phyloP scores from a whole-genome alignment of 1,140 invertebrate species.

The Oryzaephilus surinamensis region DNA sequence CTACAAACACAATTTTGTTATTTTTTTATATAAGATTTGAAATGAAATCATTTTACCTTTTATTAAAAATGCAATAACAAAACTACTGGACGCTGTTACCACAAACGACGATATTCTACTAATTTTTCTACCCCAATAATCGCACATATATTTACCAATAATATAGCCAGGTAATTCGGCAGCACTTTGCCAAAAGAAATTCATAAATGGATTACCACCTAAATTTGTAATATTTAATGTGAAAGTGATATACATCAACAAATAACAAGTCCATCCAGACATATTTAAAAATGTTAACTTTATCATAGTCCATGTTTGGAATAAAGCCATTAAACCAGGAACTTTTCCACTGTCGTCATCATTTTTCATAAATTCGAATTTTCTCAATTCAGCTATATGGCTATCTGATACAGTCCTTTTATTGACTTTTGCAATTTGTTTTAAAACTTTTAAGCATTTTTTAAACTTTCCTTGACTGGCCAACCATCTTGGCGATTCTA shows the following conservation, averaged over 20 bases:
- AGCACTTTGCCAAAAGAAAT: constrained; percentile 51
- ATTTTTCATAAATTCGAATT: constrained; percentile 48
- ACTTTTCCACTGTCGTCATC: constrained; percentile 42
- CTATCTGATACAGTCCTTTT: constrained; percentile 38
- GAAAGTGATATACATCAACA: constrained; percentile 45
- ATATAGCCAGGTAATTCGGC: constrained; percentile 49
- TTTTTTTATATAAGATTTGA: neutral
- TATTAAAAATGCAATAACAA: constrained; percentile 3
- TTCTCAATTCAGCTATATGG: constrained; percentile 37
- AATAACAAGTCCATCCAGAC: constrained; percentile 5
- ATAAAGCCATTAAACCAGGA: constrained; percentile 45
- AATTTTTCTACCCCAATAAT: constrained; percentile 19
- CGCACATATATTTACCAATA: constrained; percentile 31
- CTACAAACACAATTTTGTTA: no score
- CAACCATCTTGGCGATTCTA: constrained; percentile 56
- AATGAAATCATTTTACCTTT: constrained; percentile 2
- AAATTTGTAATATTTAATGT: constrained; percentile 50
- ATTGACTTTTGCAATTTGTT: constrained; percentile 54
- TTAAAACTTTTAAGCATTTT: constrained; percentile 45
- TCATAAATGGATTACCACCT: constrained; percentile 56
- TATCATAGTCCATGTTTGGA: constrained; percentile 38
- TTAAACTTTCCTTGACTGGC: constrained; percentile 46
- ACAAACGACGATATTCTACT: constrained; percentile 11
- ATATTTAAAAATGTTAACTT: constrained; percentile 27
- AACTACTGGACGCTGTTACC: constrained; percentile 1